Evolutionary conservation across 1,140 invertebrate genomes (phyloP).

Genomic region (Drosophila saltans): DNA sequence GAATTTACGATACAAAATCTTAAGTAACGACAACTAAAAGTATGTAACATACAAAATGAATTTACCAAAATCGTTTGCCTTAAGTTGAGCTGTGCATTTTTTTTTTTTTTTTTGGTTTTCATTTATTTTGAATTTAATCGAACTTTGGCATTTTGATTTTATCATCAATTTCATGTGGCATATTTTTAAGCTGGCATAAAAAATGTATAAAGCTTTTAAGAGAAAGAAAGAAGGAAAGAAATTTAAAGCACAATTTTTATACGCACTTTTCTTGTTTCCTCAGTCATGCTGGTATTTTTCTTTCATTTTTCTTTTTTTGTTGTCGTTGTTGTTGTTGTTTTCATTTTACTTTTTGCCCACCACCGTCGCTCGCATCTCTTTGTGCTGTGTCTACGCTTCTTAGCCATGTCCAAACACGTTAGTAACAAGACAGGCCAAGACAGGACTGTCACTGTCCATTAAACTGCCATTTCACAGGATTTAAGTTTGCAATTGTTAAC

Average conservation of each 20-base stretch:
- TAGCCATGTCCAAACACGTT: constrained; percentile 76
- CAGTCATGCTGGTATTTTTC: constrained; percentile 44
- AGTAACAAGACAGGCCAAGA: constrained; percentile 39
- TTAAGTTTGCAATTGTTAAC: constrained; percentile 50
- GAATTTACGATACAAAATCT: not conserved
- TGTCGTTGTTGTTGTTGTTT: not conserved
- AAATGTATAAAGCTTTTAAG: constrained; percentile 56
- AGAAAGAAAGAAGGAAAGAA: constrained; percentile 10
- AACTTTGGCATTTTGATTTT: constrained; percentile 38
- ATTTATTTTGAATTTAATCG: constrained; percentile 4
- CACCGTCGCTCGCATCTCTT: not conserved
- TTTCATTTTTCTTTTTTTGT: no score
- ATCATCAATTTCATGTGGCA: constrained; percentile 45
- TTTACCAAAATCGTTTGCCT: not conserved
- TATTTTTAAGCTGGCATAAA: constrained; percentile 44
- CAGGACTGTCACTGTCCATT: constrained; percentile 68
- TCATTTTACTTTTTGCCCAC: constrained; percentile 11
- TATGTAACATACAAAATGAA: constrained; percentile 13
- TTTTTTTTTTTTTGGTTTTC: not conserved
- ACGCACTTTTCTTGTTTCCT: constrained; percentile 34
- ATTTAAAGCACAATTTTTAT: constrained; percentile 47
- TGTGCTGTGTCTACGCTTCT: constrained; percentile 61
- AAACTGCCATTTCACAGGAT: constrained; percentile 49
- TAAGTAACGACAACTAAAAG: not conserved
- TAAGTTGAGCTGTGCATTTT: not conserved